Percentiles rank a stretch among this genome's conserved stretches.
phyloP scores from a whole-genome alignment of 2,888 invertebrate genomes.

The Xylocampa areola region DNA sequence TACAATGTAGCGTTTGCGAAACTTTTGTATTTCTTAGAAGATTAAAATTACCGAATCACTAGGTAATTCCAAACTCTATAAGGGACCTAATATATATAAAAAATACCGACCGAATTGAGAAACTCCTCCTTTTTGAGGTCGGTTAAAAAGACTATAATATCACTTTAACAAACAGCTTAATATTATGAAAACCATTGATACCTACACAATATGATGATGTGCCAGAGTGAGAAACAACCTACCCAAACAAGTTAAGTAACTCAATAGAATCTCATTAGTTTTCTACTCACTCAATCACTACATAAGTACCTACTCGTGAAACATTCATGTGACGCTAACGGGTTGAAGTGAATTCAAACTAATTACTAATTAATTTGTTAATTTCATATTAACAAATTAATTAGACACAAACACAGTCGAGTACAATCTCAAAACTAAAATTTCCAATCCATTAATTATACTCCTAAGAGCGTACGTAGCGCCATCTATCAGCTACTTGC shows the following conservation, averaged over 20 bases:
- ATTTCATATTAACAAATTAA: constrained; percentile 1
- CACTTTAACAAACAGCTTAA: no score
- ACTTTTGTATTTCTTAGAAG: constrained; percentile 12
- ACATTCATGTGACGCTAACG: not conserved
- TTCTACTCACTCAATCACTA: not conserved
- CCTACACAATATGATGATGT: no score
- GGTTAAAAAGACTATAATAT: no score
- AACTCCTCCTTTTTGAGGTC: no score
- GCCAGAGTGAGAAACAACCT: no score
- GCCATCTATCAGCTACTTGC: constrained; percentile 78
- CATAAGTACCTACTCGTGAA: no score
- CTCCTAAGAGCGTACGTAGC: constrained; percentile 52
- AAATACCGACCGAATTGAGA: no score
- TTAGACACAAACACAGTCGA: constrained; percentile 6
- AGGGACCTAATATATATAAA: no score
- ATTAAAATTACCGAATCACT: not conserved
- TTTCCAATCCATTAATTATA: constrained; percentile 52
- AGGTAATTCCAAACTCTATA: not conserved
- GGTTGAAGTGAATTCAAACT: constrained; percentile 12
- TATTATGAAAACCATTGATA: no score
- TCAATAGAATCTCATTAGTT: not conserved
- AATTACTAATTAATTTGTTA: constrained; percentile 28
- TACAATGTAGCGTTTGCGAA: constrained; percentile 26
- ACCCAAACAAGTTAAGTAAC: no score
- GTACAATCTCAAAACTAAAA: constrained; percentile 40